A percentile compares a stretch with the other conserved stretches of the same genome.
Conservation (phyloP, 2,888 invertebrate genomes). For the Ferdinandea cuprea region DNA sequence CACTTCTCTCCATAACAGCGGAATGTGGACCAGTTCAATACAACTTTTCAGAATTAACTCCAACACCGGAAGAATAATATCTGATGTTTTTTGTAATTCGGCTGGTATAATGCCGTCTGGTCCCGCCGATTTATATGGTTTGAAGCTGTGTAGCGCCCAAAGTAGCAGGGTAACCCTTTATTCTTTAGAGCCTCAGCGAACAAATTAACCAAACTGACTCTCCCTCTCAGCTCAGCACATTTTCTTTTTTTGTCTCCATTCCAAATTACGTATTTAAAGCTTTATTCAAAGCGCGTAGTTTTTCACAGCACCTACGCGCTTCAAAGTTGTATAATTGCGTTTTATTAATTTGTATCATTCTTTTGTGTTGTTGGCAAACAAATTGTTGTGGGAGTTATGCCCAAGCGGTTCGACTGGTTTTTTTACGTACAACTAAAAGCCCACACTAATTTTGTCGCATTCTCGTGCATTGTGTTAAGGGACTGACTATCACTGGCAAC, state of each 20-base stretch:
- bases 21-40: no score
- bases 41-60: no score
- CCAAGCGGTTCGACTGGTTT: neutral
- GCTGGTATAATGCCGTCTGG: no score
- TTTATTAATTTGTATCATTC: constrained; percentile 34
- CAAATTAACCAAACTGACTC: neutral
- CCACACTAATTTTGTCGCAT: constrained; percentile 1
- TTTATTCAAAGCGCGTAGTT: constrained; percentile 16
- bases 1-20: no score
- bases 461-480: neutral
- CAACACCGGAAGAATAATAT: no score
- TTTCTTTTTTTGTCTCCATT: neutral
- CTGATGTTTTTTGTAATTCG: no score
- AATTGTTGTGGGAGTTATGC: neutral
- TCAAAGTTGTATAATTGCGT: constrained; percentile 35
- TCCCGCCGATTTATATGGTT: no score
- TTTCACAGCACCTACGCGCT: constrained; percentile 25
- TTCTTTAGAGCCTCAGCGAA: no score
- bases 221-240: neutral
- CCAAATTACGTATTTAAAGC: constrained; percentile 38
- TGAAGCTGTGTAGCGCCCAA: no score
- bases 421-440: neutral
- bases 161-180: no score
- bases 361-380: constrained; percentile 16
- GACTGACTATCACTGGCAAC: constrained; percentile 1